These are phyloP conservation scores for Callipepla squamata DNA, from an alignment of 2,113 vertebrate genomes.

Conservation along the genomic window DNA sequence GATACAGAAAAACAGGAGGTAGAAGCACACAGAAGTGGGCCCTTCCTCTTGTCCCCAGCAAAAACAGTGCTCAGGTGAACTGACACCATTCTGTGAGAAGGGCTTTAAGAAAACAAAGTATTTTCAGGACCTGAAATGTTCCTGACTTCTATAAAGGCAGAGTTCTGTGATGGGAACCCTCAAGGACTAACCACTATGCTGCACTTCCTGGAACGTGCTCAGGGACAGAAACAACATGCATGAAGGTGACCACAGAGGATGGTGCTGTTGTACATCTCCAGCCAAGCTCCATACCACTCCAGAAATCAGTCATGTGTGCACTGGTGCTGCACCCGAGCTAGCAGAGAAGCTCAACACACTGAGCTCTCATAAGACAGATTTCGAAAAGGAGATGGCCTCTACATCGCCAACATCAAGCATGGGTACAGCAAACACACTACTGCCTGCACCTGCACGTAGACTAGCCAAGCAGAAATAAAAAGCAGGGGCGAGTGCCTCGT, in stretches of 20 bases:
- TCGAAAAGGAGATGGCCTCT: not conserved
- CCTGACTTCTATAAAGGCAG: not conserved
- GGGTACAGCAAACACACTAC: not conserved
- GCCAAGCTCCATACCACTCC: not conserved
- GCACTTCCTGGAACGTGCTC: not conserved
- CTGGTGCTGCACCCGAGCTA: not conserved
- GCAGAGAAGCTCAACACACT: not conserved
- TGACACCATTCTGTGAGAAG: constrained; percentile 18
- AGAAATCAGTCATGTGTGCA: not conserved
- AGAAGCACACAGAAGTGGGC: not conserved
- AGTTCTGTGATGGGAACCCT: not conserved
- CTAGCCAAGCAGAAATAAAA: not conserved
- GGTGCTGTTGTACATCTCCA: not conserved
- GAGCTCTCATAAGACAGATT: not conserved
- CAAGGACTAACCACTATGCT: not conserved
- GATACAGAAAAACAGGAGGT: not conserved
- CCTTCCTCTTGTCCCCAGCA: not conserved
- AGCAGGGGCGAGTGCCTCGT: not conserved
- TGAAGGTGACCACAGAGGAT: not conserved
- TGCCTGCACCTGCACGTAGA: not conserved
- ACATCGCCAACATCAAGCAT: rapidly evolving
- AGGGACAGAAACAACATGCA: not conserved
- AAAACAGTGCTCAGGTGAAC: not conserved
- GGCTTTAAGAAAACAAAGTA: constrained; percentile 9
- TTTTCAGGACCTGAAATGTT: constrained; percentile 19